Conservation (phyloP, 1,140 invertebrate species). For the Trichomalopsis sarcophagae region DNA sequence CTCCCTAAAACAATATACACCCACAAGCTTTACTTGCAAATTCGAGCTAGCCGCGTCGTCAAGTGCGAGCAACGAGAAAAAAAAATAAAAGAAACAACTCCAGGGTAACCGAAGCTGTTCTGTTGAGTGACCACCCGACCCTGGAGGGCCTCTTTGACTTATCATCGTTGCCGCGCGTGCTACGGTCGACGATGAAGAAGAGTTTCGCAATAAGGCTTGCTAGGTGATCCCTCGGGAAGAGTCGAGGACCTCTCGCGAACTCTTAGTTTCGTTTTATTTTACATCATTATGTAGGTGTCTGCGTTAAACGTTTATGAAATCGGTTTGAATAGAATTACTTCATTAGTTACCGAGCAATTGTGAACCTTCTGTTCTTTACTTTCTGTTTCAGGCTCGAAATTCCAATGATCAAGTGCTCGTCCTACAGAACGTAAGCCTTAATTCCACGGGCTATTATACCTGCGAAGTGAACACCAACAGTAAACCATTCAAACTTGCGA, state of each 20-base stretch:
- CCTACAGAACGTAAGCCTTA: constrained; percentile 79
- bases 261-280: not conserved
- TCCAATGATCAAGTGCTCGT: constrained; percentile 79
- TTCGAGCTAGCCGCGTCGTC: not conserved
- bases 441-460: constrained; percentile 82
- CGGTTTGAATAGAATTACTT: no score
- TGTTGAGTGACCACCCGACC: constrained; percentile 10
- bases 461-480: constrained; percentile 88
- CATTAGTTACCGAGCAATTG: not conserved
- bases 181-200: not conserved
- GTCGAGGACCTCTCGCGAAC: not conserved
- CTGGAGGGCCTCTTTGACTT: not conserved
- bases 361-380: not conserved
- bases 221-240: not conserved
- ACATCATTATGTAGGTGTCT: no score
- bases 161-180: not conserved
- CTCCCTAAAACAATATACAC: no score
- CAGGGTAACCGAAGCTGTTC: constrained; percentile 19
- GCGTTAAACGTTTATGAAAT: no score
- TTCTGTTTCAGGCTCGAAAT: constrained; percentile 72
- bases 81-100: not conserved
- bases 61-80: not conserved
- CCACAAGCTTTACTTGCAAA: not conserved
- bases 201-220: constrained; percentile 22
- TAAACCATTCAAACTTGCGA: constrained; percentile 81